A percentile compares a stretch with the other conserved stretches of the same genome.
Conservation (phyloP, 2,888 invertebrate species). For the Dexiosoma caninum region DNA sequence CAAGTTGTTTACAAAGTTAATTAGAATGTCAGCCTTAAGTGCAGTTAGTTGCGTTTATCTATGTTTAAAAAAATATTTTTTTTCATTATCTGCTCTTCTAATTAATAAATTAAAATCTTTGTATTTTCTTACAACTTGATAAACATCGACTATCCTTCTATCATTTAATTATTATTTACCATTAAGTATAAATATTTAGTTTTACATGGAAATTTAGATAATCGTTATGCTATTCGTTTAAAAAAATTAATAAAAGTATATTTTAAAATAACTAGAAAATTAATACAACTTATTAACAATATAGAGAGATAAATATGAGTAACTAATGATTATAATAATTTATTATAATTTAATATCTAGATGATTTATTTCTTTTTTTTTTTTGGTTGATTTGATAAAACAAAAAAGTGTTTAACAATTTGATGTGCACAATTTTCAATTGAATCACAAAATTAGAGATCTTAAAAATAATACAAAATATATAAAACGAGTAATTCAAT, state of each 20-base stretch:
- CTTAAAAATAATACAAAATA: slow-evolving; percentile 18
- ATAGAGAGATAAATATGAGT: not conserved
- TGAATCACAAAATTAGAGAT: slow-evolving; percentile 38
- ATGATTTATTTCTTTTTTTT: not conserved
- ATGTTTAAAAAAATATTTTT: too few species aligned
- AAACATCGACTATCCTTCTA: not conserved
- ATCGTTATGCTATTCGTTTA: slow-evolving; percentile 1
- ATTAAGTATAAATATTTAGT: slow-evolving; percentile 24
- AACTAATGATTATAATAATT: slow-evolving; percentile 13
- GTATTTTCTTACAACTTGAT: not conserved
- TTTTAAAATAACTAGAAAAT: slow-evolving; percentile 41
- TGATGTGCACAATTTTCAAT: slow-evolving; percentile 52
- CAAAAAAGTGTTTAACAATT: slow-evolving; percentile 10
- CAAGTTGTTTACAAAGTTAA: too few species aligned
- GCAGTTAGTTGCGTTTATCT: too few species aligned
- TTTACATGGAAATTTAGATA: slow-evolving; percentile 11
- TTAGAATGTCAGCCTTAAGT: too few species aligned
- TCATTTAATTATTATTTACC: not conserved
- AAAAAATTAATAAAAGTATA: not conserved
- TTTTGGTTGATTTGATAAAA: not conserved
- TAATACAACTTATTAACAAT: slow-evolving; percentile 40
- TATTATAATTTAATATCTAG: slow-evolving; percentile 1
- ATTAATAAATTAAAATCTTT: too few species aligned
- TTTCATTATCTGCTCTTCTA: not conserved
- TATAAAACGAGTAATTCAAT: not conserved